Evolutionary conservation across 1,140 invertebrate genomes (phyloP).

Genomic region (Sitobion miscanthi): DNA sequence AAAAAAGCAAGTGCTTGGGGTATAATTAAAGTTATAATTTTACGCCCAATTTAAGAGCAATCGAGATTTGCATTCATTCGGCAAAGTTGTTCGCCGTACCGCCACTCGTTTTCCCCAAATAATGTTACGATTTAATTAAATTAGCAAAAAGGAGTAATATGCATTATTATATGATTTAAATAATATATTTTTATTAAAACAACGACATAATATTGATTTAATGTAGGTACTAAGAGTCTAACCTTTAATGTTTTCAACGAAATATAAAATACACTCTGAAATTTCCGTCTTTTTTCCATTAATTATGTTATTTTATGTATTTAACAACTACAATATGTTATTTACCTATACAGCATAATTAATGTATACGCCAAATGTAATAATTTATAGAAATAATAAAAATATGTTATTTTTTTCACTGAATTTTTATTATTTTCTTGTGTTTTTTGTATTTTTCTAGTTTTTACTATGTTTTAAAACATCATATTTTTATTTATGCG

Average conservation of each 20-base stretch:
- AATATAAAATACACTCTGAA: no score
- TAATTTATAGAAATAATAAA: not conserved
- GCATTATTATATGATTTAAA: not conserved
- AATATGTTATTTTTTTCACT: not conserved
- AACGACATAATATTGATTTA: not conserved
- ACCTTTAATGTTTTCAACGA: not conserved
- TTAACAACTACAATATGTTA: not conserved
- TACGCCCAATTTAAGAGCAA: constrained; percentile 13
- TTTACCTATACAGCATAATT: not conserved
- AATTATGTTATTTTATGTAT: not conserved
- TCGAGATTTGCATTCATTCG: not conserved
- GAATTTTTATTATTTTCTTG: not conserved
- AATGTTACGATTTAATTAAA: not conserved
- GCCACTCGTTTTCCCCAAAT: not conserved
- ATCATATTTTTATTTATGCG: not conserved
- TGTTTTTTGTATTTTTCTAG: not conserved
- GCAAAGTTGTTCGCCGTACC: not conserved
- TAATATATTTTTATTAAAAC: not conserved
- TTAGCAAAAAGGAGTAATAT: not conserved
- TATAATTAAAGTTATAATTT: constrained; percentile 23
- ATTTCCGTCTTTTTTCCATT: not conserved
- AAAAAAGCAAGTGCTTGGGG: not conserved
- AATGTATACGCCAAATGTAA: not conserved
- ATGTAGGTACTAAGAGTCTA: not conserved
- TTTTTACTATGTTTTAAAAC: not conserved